Evolutionary conservation across 1,140 invertebrate species (phyloP), one percentile per base, ranked within the genome.

Genomic region (Lepidostoma basale): DNA sequence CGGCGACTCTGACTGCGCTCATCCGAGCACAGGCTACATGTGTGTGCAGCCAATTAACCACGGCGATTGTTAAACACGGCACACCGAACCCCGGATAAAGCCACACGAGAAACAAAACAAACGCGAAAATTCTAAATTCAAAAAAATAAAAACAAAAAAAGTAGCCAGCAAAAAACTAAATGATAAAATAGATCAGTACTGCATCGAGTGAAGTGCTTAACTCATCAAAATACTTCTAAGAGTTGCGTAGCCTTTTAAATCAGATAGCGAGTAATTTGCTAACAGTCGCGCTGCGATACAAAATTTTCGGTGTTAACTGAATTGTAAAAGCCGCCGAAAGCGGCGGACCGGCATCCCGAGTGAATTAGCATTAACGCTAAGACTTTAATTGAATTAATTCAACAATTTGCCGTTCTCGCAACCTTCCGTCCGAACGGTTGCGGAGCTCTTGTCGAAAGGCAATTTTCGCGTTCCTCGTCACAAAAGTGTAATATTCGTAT

Each of bases 31-130:
- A 44, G 8, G 4, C 14, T 0, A 12, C 26, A 28, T 33, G 28
- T 33, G 60, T 49, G 42, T n/a, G n/a, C 12, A 26, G n/a, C 18
- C 56, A 60, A 60, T 60, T 60, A 60, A 42, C 36, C 23, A 60
- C 56, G 36, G 56, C 12, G 25, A 42, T 42, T 60, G 23, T 18
- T 59, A 14, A 60, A 44, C 39, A 49, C 28, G 44, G 20, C 62
- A n/a, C n/a, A n/a, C n/a, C n/a, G n/a, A n/a, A n/a, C 10, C 10
- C 14, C 33, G 33, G 33, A 36, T 12, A 6, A 9, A 36, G 5
- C 33, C 5, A n/a, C 2, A 36, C 5, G 10, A 12, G 14, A 6
- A n/a, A 36, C 1, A 12, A 9, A n/a, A 9, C 10, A 36, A 9
- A n/a, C 33, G 5, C 33, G 1, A 9, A 12, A 12, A 9, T 3